Percentiles rank a stretch among this genome's conserved stretches.
Evolutionary conservation across 2,113 vertebrate genomes (phyloP).

Genomic region (Rhabdornis inornatus): DNA sequence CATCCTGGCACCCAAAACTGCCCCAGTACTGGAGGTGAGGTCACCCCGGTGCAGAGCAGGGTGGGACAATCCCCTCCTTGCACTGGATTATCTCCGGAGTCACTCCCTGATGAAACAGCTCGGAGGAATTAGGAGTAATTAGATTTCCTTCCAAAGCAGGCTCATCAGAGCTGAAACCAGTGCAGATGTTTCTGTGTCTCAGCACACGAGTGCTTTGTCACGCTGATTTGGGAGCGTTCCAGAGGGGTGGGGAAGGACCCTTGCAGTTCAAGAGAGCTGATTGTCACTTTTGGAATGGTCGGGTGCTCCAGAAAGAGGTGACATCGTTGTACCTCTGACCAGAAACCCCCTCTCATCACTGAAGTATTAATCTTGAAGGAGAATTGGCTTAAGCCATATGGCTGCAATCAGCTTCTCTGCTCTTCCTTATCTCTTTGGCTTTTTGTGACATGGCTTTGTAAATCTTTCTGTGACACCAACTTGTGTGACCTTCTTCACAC

Average conservation of each 20-base stretch:
- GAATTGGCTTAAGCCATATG: neutral
- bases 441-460: neutral
- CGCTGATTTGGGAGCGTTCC: neutral
- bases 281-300: accelerated
- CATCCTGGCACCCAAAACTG: neutral
- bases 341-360: neutral
- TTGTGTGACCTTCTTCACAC: neutral
- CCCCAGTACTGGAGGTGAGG: neutral
- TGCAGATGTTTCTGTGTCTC: neutral
- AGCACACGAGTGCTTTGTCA: neutral
- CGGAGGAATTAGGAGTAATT: neutral
- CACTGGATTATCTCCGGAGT: neutral
- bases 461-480: neutral
- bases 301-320: neutral
- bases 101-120: neutral
- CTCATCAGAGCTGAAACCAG: neutral
- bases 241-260: neutral
- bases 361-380: neutral
- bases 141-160: neutral
- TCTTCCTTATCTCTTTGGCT: neutral
- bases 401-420: neutral
- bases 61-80: neutral
- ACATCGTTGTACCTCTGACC: accelerated
- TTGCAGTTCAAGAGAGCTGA: neutral
- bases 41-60: neutral